Percentiles rank a stretch among this genome's conserved stretches.
Evolutionary conservation across 1,140 invertebrate species (phyloP).

Genomic region (Planococcus citri): DNA sequence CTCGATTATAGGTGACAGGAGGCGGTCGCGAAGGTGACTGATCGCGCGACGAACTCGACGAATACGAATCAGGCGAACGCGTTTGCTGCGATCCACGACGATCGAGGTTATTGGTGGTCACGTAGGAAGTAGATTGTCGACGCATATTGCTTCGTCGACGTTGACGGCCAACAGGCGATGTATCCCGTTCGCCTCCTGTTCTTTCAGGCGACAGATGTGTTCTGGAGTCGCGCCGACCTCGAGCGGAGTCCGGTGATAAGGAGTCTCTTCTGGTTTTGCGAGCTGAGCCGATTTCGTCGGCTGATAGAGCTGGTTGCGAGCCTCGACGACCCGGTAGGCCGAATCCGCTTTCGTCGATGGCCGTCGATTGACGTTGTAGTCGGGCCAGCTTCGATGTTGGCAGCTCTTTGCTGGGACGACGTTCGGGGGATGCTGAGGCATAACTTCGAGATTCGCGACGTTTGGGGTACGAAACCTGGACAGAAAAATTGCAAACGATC

Average conservation of each 20-base stretch:
- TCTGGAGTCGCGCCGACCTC: conserved; percentile 53
- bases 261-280: conserved; percentile 67
- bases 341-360: conserved; percentile 67
- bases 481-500: too few species aligned
- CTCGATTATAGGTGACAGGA: conserved; percentile 32
- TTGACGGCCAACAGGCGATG: conserved; percentile 38
- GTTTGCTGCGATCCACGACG: conserved; percentile 33
- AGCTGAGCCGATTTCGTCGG: conserved; percentile 45
- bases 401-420: conserved; percentile 27
- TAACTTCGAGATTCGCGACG: conserved; percentile 51
- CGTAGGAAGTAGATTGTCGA: conserved; percentile 66
- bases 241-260: conserved; percentile 71
- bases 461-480: conserved; percentile 30
- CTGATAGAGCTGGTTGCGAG: conserved; percentile 67
- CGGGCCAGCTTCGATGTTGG: conserved; percentile 37
- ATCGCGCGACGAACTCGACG: conserved; percentile 54
- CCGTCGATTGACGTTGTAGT: conserved; percentile 69
- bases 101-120: conserved; percentile 34
- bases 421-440: conserved; percentile 40
- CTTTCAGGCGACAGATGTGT: conserved; percentile 68
- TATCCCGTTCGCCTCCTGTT: conserved; percentile 37
- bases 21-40: conserved; percentile 33
- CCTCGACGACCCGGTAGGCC: conserved; percentile 47
- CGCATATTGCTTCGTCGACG: conserved; percentile 47
- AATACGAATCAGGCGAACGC: conserved; percentile 54